Evolutionary conservation across 2,797 vertebrate genomes (phyloP).

Genomic region (Dendrocincla tyrannina): DNA sequence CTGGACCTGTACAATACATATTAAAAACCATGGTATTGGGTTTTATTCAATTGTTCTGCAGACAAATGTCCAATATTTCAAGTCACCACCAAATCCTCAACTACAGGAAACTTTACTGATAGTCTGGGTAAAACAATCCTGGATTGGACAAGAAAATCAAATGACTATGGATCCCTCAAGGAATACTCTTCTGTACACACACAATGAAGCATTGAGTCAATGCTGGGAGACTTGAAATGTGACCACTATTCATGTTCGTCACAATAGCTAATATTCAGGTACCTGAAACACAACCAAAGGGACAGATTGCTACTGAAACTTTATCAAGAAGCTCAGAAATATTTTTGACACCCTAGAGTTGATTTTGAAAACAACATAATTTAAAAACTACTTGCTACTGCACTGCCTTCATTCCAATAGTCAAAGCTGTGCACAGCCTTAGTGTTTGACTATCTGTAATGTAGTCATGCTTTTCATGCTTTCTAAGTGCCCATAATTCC

Average conservation of each 20-base stretch:
- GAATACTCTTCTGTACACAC: not conserved
- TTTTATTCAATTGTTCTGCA: not conserved
- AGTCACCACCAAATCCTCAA: not conserved
- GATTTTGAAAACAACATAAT: not conserved
- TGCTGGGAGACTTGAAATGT: not conserved
- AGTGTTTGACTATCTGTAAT: not conserved
- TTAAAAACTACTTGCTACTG: not conserved
- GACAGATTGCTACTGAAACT: not conserved
- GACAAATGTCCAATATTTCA: not conserved
- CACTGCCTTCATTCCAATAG: not conserved
- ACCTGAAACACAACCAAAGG: not conserved
- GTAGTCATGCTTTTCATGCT: not conserved
- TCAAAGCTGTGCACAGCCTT: not conserved
- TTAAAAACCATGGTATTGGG: not conserved
- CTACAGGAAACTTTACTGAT: not conserved
- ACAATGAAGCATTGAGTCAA: not conserved
- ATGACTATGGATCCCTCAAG: not conserved
- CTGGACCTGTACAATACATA: not conserved
- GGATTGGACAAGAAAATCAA: not conserved
- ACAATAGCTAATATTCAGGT: not conserved
- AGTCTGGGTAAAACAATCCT: not conserved
- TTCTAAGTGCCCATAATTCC: not conserved
- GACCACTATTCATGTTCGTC: not conserved
- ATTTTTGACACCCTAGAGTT: not conserved
- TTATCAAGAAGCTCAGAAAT: not conserved